Evolutionary conservation across 2,888 invertebrate species (phyloP), one percentile per base, ranked within the genome.

Genomic region (Sinohyriopsis cumingii): DNA sequence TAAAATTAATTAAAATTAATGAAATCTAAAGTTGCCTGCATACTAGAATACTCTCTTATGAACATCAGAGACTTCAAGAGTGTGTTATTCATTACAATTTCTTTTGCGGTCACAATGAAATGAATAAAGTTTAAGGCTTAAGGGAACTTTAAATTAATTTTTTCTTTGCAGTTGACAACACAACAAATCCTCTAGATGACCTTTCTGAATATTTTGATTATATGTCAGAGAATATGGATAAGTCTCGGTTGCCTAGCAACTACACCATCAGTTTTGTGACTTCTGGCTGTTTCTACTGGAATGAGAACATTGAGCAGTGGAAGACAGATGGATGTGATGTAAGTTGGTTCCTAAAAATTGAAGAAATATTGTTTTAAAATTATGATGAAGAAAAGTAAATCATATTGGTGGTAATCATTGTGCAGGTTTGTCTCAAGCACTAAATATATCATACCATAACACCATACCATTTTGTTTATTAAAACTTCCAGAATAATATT

Each of bases 281-380:
- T 12, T 76, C 79, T 12, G 76, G 79, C 3, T 84, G 84, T 71
- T 81, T 77, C 24, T 84, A 67, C 69, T 84, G 84, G 84, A 68
- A 79, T 64, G 70, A 61, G 9, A 18, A 18, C 0, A 25, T 24
- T 0, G 78, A 83, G 25, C 63, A 62, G 9, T 84, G 84, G 84
- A 60, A 67, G 33, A 76, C 80, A 15, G 62, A 72, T 7, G 81
- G 80, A 6, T 83, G 83, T 65, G 55, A 75, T 76, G 83, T 83
- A 69, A 59, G 67, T 59, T 24, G 19, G 4, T 19, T 24, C 22
- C 28, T 61, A 1, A 25, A 25, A 53, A 12, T 55, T 61, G 55
- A 62, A 53, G 22, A 61, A 55, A 33, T 28, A 45, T 28, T 61
- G 61, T 19, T 67, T 56, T 55, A 22, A 67, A 55, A 56, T 55